Conservation (phyloP, 2,888 invertebrate genomes). For the Apodemia zela region DNA sequence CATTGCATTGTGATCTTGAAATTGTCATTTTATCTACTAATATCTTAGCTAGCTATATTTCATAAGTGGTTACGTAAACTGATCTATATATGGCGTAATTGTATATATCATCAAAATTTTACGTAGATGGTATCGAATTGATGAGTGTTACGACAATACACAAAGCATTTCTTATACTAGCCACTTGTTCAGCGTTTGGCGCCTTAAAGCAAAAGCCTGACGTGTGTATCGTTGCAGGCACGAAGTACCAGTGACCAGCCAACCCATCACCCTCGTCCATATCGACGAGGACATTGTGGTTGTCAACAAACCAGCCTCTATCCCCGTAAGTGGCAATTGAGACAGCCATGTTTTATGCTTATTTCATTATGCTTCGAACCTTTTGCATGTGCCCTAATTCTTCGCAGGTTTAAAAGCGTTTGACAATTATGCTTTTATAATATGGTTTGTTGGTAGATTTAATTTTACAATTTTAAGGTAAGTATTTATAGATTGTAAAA, state of each 20-base stretch:
- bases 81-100: too few species aligned
- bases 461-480: slow-evolving; percentile 35
- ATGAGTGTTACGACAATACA: too few species aligned
- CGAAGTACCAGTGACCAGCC: slow-evolving; percentile 98
- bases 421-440: slow-evolving; percentile 28
- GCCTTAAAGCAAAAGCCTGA: slow-evolving; percentile 54
- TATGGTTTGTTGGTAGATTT: slow-evolving; percentile 37
- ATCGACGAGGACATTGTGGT: slow-evolving; percentile 99
- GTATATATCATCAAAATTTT: not conserved
- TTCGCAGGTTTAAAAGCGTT: not conserved
- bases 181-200: slow-evolving; percentile 47
- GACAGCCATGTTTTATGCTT: slow-evolving; percentile 89
- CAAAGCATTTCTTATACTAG: not conserved
- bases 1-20: too few species aligned
- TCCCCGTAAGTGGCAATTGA: slow-evolving; percentile 98
- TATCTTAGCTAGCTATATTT: too few species aligned
- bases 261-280: slow-evolving; percentile 97
- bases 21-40: too few species aligned
- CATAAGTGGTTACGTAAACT: too few species aligned
- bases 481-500: slow-evolving; percentile 20
- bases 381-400: slow-evolving; percentile 29
- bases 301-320: slow-evolving; percentile 99
- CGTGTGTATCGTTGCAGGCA: slow-evolving; percentile 88
- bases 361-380: slow-evolving; percentile 70
- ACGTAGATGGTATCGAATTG: too few species aligned